Evolutionary conservation across 2,797 vertebrate species (phyloP), one percentile per base, ranked within the genome.

Genomic region (Thripadectes ignobilis): DNA sequence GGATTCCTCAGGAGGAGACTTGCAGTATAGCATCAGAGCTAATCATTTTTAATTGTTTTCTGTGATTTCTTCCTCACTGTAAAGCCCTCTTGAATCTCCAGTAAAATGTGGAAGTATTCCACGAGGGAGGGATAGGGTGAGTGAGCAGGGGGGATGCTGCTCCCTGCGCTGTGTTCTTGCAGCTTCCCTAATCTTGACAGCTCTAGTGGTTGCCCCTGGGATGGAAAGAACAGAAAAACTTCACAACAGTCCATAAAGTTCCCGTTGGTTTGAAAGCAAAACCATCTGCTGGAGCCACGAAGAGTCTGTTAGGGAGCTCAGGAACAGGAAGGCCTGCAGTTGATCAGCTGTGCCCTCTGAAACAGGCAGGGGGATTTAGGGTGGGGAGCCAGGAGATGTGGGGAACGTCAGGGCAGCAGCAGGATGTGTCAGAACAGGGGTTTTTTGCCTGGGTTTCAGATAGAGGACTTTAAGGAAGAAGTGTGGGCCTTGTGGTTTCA

Each of bases 261-360:
- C 78, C 65, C 0, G 2, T 97, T 89, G 92, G 92, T 92, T 93
- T 81, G 95, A 95, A 96, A 96, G 90, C 92, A 93, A 78, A 96
- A 96, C 81, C 93, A 88, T 96, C 96, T 97, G 95, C 63, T 92
- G 14, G 69, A 91, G 88, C 88, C 93, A 69, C 57, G 83, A 92
- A 78, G 36, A 36, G 74, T 93, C 95, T 89, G 92, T 94, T 72
- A 78, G 90, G 4, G 91, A 79, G 88, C 87, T 96, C 84, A 80
- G 1, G 61, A 78, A 59, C 51, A 89, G 88, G 52, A 69, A 71
- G 86, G 73, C 30, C 95, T 96, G 92, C 94, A 92, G 68, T 78
- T 94, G 93, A 95, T 96, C 93, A 93, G 67, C 88, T 96, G 29
- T 92, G 92, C 93, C 92, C 84, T 92, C 85, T 26, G 26, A 80